phyloP scores from a whole-genome alignment of 64 coral and sea anemone genomes.

The Pocillopora verrucosa region DNA sequence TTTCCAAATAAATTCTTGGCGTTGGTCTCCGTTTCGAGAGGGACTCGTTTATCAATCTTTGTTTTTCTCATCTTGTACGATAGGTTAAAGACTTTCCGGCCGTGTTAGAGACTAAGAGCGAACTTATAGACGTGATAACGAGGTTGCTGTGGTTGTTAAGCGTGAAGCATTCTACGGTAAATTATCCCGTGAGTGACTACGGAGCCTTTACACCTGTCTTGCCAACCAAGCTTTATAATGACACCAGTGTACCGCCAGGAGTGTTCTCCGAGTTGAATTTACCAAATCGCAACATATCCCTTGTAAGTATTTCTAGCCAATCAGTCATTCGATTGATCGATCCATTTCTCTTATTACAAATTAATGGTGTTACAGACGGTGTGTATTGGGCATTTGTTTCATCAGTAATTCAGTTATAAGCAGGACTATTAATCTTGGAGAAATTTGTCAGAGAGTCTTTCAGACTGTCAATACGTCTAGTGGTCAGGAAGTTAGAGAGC shows the following conservation, averaged over 20 bases:
- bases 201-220: constrained; percentile 57
- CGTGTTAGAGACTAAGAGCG: constrained; percentile 21
- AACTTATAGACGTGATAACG: constrained; percentile 55
- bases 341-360: background rate
- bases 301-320: constrained; percentile 31
- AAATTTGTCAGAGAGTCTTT: too few relatives aligned
- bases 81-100: constrained; percentile 78
- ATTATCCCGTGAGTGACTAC: constrained; percentile 76
- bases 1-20: too few relatives aligned
- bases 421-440: too few relatives aligned
- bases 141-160: constrained; percentile 75
- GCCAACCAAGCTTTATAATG: constrained; percentile 68
- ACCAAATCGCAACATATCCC: constrained; percentile 60
- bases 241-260: constrained; percentile 44
- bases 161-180: constrained; percentile 65
- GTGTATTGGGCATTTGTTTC: too few relatives aligned
- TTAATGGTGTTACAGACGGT: too few relatives aligned
- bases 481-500: too few relatives aligned
- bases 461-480: too few relatives aligned
- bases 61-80: background rate
- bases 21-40: too few relatives aligned
- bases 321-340: background rate
- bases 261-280: constrained; percentile 56
- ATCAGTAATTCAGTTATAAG: too few relatives aligned
- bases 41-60: background rate